These are phyloP conservation scores for Oreochromis mossambicus DNA, from an alignment of 2,797 vertebrate species.

Conservation along the genomic window DNA sequence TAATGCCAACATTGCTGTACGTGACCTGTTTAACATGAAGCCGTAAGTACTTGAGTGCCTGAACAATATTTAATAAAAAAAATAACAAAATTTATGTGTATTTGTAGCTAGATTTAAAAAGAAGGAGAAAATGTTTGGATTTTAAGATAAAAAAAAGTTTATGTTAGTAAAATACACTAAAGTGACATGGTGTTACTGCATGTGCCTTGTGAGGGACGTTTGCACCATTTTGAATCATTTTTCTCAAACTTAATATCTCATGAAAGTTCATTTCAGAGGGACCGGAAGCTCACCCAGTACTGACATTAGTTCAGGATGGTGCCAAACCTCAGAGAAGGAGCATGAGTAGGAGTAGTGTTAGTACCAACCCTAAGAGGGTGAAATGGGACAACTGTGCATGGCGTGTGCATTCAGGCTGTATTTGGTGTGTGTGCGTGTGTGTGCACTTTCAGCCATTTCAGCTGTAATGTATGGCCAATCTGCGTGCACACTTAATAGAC, in stretches of 20 bases:
- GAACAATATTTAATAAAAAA: background rate
- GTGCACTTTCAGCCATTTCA: conserved; percentile 30
- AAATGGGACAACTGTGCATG: conserved; percentile 52
- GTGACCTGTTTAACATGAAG: conserved; percentile 95
- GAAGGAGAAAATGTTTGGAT: background rate
- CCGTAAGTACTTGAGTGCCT: conserved; percentile 81
- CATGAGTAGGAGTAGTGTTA: background rate
- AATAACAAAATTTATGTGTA: background rate
- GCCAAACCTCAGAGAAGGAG: conserved; percentile 26
- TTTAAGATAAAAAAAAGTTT: background rate
- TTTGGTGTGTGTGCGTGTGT: conserved; percentile 30
- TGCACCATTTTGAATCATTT: conserved; percentile 31
- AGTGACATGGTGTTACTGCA: background rate
- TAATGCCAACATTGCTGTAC: conserved; percentile 73
- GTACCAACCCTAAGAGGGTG: background rate
- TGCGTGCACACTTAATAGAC: conserved; percentile 4
- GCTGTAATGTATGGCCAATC: conserved; percentile 47
- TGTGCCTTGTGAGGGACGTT: conserved; percentile 31
- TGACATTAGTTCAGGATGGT: conserved; percentile 20
- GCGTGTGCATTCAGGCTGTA: conserved; percentile 54
- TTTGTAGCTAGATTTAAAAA: background rate
- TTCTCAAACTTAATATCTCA: background rate
- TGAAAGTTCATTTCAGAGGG: background rate
- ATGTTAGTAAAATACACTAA: background rate
- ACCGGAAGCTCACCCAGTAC: background rate